Evolutionary conservation across 2,888 invertebrate species (phyloP).

Genomic region (Scelioninae gen. 2): DNA sequence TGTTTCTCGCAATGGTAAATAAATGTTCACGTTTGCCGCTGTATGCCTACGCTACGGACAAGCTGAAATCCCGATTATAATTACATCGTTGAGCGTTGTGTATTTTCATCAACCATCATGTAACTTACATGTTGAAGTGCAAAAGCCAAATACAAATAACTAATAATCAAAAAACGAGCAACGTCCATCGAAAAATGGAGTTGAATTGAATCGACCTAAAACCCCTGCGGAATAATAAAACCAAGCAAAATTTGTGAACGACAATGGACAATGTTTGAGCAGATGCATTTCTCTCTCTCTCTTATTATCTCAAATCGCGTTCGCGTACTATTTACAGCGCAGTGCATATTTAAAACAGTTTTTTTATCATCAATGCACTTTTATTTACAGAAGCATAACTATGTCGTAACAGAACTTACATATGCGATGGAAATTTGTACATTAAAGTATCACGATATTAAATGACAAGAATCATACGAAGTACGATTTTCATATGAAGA

Average conservation of each 20-base stretch:
- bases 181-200: slow-evolving; percentile 12
- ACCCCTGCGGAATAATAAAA: slow-evolving; percentile 16
- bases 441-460: slow-evolving; percentile 20
- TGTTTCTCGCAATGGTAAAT: slow-evolving; percentile 5
- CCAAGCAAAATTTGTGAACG: slow-evolving; percentile 21
- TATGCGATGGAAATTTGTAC: slow-evolving; percentile 7
- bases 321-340: slow-evolving; percentile 3
- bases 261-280: slow-evolving; percentile 9
- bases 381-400: background rate
- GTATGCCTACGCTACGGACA: slow-evolving; percentile 31
- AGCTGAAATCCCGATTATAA: slow-evolving; percentile 38
- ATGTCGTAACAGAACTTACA: slow-evolving; percentile 16
- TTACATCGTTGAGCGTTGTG: slow-evolving; percentile 43
- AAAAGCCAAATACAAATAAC: slow-evolving; percentile 44
- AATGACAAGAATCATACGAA: slow-evolving; percentile 22
- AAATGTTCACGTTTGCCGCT: slow-evolving; percentile 18
- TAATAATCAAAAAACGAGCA: slow-evolving; percentile 34
- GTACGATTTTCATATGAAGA: slow-evolving; percentile 6
- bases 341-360: background rate
- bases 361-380: too few species aligned
- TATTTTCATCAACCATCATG: slow-evolving; percentile 29
- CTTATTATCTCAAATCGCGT: background rate
- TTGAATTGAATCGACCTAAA: slow-evolving; percentile 35
- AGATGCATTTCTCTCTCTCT: slow-evolving; percentile 26
- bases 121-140: slow-evolving; percentile 38